Evolutionary conservation across 1,140 invertebrate species (phyloP).

Genomic region (Caenorhabditis remanei): DNA sequence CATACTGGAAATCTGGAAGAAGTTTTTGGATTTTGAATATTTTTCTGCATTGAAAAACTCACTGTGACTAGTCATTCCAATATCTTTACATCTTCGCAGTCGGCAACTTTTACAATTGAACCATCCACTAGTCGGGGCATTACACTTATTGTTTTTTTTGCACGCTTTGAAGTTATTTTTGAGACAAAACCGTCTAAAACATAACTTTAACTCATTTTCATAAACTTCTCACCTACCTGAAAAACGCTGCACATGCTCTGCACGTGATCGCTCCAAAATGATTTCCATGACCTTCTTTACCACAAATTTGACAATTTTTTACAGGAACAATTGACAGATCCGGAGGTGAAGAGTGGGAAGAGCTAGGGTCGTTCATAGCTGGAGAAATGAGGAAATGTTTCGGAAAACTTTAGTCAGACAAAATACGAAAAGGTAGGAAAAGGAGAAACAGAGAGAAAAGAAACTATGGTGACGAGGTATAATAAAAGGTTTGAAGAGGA

Average conservation of each 20-base stretch:
- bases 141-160: not conserved
- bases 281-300: constrained; percentile 1
- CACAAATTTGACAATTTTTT: not conserved
- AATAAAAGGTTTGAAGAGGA: not conserved
- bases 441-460: not conserved
- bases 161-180: not conserved
- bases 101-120: constrained; percentile 9
- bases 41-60: not conserved
- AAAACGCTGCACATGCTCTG: constrained; percentile 3
- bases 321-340: not conserved
- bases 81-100: not conserved
- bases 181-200: not conserved
- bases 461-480: no score
- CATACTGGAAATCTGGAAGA: not conserved
- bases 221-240: not conserved
- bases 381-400: not conserved
- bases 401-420: not conserved
- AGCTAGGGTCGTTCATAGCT: not conserved
- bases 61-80: constrained; percentile 2
- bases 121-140: not conserved
- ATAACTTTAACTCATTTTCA: not conserved
- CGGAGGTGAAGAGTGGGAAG: not conserved
- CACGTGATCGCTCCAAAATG: constrained; percentile 10
- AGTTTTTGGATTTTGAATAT: not conserved
- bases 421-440: not conserved